Conservation (phyloP, 2,888 invertebrate species). For the Ypsolopha scabrella region DNA sequence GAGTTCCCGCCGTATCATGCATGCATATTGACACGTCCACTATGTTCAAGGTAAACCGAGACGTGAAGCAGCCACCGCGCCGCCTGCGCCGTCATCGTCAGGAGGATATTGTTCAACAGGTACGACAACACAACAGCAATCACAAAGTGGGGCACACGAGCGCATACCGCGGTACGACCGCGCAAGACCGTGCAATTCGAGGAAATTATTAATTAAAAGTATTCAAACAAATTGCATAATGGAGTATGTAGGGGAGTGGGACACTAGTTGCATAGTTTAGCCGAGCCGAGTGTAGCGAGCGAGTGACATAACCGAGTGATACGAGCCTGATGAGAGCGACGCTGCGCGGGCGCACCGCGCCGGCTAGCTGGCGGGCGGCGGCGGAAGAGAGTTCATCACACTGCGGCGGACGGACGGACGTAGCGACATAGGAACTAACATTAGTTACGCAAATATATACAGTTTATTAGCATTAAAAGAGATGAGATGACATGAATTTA, state of each 20-base stretch:
- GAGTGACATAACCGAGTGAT: constrained; percentile 1
- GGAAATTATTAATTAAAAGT: constrained; percentile 11
- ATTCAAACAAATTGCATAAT: constrained; percentile 25
- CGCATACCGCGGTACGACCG: background rate
- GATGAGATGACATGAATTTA: no score
- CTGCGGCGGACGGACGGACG: constrained; percentile 26
- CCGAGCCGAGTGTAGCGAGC: background rate
- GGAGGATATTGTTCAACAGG: no score
- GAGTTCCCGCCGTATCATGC: no score
- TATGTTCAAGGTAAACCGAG: no score
- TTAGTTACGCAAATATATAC: background rate
- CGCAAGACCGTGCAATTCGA: constrained; percentile 6
- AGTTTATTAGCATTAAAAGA: background rate
- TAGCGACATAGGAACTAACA: constrained; percentile 15
- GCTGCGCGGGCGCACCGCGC: background rate
- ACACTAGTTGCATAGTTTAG: constrained; percentile 9
- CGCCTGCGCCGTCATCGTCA: no score
- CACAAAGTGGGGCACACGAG: background rate
- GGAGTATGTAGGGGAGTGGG: constrained; percentile 33
- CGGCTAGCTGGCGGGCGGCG: constrained; percentile 7
- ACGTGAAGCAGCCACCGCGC: no score
- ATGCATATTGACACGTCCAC: no score
- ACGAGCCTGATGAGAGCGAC: background rate
- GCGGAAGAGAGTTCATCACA: constrained; percentile 42
- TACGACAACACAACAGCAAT: background rate